A percentile compares a stretch with the other conserved stretches of the same genome.
Evolutionary conservation across 2,797 vertebrate species (phyloP).

Genomic region (Characodon lateralis): DNA sequence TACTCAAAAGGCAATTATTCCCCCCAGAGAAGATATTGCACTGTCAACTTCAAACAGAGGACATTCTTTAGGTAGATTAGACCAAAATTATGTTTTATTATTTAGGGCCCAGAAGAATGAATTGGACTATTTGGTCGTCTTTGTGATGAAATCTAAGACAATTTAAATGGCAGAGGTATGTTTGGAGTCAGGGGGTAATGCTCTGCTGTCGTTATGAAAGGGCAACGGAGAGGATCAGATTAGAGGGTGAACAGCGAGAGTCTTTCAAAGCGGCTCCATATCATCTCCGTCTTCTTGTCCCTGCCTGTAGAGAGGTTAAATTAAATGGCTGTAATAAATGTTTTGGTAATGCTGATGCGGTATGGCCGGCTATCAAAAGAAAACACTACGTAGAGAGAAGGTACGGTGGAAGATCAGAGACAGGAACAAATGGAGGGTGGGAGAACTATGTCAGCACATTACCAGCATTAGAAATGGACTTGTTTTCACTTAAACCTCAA

Average conservation of each 20-base stretch:
- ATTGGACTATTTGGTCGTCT: constrained; percentile 89
- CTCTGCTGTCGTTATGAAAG: constrained; percentile 89
- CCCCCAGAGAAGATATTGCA: constrained; percentile 85
- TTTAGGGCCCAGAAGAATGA: constrained; percentile 81
- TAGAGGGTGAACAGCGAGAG: constrained; percentile 89
- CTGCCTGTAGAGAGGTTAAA: constrained; percentile 97
- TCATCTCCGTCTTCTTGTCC: constrained; percentile 94
- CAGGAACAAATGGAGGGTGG: constrained; percentile 69
- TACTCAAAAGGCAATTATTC: constrained; percentile 92
- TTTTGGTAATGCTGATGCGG: constrained; percentile 88
- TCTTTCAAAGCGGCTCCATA: constrained; percentile 86
- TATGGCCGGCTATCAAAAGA: constrained; percentile 89
- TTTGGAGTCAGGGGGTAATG: constrained; percentile 92
- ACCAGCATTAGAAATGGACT: constrained; percentile 84
- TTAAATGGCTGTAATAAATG: constrained; percentile 99
- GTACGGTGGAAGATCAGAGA: constrained; percentile 90
- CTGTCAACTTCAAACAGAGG: constrained; percentile 93
- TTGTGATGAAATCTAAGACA: constrained; percentile 94
- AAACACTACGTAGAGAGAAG: constrained; percentile 86
- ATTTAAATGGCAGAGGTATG: constrained; percentile 95
- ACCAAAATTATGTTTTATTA: constrained; percentile 99
- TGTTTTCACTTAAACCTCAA: constrained; percentile 87
- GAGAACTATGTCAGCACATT: constrained; percentile 77
- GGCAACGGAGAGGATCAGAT: constrained; percentile 93
- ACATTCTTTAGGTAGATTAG: constrained; percentile 98